Conservation (phyloP, 37 sponge, comb jelly and placozoan genomes). For the Geodia barretti region DNA sequence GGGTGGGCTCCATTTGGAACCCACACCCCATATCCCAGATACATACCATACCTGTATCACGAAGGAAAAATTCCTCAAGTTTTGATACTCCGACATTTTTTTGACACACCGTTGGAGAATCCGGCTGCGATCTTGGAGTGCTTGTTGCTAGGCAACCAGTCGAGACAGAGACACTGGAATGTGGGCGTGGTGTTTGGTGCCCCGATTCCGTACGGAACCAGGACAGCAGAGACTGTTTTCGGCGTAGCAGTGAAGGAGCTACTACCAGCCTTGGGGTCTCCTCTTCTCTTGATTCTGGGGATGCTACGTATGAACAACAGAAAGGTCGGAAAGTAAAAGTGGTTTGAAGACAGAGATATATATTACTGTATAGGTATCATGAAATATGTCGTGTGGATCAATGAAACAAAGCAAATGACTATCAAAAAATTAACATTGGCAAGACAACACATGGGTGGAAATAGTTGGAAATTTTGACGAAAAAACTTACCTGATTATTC, state of each 20-base stretch:
- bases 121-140: slow-evolving; percentile 61
- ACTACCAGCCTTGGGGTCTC: too few species aligned
- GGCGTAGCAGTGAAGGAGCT: slow-evolving; percentile 26
- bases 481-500: slow-evolving; percentile 50
- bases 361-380: too few species aligned
- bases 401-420: too few species aligned
- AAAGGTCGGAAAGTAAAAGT: too few species aligned
- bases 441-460: background rate
- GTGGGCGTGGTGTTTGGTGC: slow-evolving; percentile 2
- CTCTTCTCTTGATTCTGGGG: too few species aligned
- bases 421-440: background rate
- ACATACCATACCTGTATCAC: slow-evolving; percentile 33
- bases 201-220: slow-evolving; percentile 31
- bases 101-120: slow-evolving; percentile 57
- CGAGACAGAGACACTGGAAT: slow-evolving; percentile 68
- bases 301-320: too few species aligned
- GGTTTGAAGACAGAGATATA: too few species aligned
- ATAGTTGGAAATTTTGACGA: background rate
- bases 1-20: background rate
- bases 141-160: slow-evolving; percentile 60
- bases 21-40: slow-evolving; percentile 34
- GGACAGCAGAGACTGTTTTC: slow-evolving; percentile 10
- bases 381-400: too few species aligned
- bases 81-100: background rate
- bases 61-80: background rate